These are phyloP conservation scores for Emydocephalus ijimae DNA, from an alignment of 2,113 vertebrate species.

Conservation along the genomic window DNA sequence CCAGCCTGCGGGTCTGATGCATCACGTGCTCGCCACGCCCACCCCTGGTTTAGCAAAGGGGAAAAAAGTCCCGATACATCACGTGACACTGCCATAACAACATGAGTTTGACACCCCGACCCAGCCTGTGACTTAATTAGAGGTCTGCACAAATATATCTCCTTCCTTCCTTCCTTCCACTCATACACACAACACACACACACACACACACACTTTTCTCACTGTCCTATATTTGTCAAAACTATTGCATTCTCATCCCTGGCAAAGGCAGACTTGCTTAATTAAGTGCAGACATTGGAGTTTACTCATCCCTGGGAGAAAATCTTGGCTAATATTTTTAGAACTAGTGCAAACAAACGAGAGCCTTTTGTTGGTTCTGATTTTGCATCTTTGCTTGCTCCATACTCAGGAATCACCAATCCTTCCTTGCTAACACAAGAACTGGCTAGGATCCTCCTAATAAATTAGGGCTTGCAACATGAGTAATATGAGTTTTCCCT, in stretches of 20 bases:
- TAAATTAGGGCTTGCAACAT: constrained; percentile 52
- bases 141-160: too few relatives aligned
- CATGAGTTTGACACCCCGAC: too few relatives aligned
- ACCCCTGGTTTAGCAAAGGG: too few relatives aligned
- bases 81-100: neutral
- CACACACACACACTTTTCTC: neutral
- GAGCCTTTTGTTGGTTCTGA: constrained; percentile 30
- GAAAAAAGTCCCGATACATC: fast-evolving
- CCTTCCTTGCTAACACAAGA: constrained; percentile 45
- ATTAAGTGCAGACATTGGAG: neutral
- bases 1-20: too few relatives aligned
- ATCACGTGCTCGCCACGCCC: too few relatives aligned
- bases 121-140: neutral
- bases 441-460: constrained; percentile 36
- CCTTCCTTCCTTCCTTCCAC: neutral
- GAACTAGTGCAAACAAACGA: constrained; percentile 10
- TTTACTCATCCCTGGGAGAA: constrained; percentile 13
- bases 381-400: constrained; percentile 29
- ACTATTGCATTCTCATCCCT: neutral
- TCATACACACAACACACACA: neutral
- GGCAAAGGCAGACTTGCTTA: constrained; percentile 12
- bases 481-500: constrained; percentile 40
- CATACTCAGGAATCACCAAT: constrained; percentile 49
- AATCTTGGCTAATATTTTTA: neutral
- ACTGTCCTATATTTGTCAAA: constrained; percentile 10